phyloP scores from a whole-genome alignment of 2,113 vertebrate species.

The Pedionomus torquatus region DNA sequence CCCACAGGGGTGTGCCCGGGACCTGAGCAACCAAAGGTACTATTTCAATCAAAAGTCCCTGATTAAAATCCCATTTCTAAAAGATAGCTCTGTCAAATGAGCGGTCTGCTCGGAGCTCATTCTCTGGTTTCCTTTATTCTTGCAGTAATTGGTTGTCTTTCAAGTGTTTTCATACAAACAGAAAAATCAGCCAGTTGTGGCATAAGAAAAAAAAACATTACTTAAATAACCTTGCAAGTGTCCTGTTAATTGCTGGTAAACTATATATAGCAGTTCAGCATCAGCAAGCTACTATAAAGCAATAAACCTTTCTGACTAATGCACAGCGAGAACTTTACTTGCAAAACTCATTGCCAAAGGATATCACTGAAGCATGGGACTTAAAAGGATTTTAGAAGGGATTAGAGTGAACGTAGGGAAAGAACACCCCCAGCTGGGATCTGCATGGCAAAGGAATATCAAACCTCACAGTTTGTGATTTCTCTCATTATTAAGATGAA shows the following conservation, averaged over 20 bases:
- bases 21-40: background rate
- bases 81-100: background rate
- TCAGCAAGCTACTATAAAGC: background rate
- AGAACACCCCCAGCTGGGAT: constrained; percentile 26
- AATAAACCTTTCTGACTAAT: constrained; percentile 23
- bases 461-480: background rate
- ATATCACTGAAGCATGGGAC: background rate
- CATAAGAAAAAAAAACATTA: background rate
- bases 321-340: background rate
- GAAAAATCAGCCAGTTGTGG: background rate
- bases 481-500: background rate
- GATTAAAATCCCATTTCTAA: constrained; percentile 31
- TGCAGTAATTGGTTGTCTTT: background rate
- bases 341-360: constrained; percentile 48
- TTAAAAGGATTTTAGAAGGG: constrained; percentile 25
- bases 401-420: background rate
- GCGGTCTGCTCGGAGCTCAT: fast-evolving
- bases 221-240: constrained; percentile 13
- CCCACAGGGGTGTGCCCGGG: background rate
- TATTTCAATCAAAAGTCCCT: constrained; percentile 20
- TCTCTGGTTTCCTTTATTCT: background rate
- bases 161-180: background rate
- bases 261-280: constrained; percentile 8
- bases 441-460: background rate
- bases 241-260: constrained; percentile 26